Evolutionary conservation across 2,888 invertebrate genomes (phyloP).

Genomic region (Ypsolopha scabrella): DNA sequence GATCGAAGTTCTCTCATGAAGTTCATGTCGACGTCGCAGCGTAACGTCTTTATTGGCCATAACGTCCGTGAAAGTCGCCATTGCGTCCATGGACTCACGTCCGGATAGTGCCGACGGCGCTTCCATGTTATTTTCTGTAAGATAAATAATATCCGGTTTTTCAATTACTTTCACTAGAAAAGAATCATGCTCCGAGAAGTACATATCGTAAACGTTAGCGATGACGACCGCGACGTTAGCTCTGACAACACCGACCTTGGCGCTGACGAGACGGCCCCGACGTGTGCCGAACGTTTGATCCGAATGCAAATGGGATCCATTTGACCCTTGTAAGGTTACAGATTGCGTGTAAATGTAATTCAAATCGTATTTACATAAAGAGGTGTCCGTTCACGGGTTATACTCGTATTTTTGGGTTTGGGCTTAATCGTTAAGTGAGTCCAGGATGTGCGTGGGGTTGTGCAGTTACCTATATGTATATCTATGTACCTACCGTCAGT

Average conservation of each 20-base stretch:
- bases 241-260: background rate
- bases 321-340: conserved; percentile 1
- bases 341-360: conserved; percentile 1
- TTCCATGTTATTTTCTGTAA: no score
- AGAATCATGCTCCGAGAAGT: background rate
- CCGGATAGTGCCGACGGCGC: no score
- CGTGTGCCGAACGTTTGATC: background rate
- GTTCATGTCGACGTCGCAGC: no score
- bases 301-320: background rate
- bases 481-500: no score
- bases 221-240: background rate
- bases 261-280: background rate
- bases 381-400: background rate
- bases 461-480: no score
- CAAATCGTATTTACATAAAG: conserved; percentile 3
- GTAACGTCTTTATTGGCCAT: no score
- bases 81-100: no score
- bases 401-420: background rate
- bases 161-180: background rate
- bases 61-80: no score
- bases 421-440: background rate
- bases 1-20: no score
- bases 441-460: background rate
- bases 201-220: background rate
- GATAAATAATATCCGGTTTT: no score